phyloP scores from a whole-genome alignment of 2,888 invertebrate genomes.

The Pristionchus arcanus region DNA sequence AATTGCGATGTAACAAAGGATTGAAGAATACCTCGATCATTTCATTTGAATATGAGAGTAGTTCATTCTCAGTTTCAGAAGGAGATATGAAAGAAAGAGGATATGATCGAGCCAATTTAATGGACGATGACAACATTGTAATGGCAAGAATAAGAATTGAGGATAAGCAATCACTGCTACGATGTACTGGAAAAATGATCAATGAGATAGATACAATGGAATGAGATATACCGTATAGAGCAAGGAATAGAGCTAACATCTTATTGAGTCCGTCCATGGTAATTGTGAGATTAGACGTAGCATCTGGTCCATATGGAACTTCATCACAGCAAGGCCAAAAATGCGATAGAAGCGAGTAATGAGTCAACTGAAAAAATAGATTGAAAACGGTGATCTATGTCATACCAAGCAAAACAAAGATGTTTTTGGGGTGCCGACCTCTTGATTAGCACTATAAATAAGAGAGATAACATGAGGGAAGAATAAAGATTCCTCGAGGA shows the following conservation, averaged over 20 bases:
- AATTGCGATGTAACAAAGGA: too few relatives aligned
- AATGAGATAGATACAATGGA: background rate
- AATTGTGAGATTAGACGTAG: background rate
- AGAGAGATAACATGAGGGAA: background rate
- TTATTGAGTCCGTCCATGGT: background rate
- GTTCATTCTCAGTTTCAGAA: background rate
- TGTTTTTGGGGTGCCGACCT: background rate
- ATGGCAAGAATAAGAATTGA: slow-evolving; percentile 28
- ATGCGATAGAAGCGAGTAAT: slow-evolving; percentile 1
- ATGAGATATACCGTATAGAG: slow-evolving; percentile 20
- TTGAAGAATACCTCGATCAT: slow-evolving; percentile 15
- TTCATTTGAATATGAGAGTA: background rate
- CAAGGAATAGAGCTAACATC: background rate
- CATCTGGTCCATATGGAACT: background rate
- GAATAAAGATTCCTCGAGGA: background rate
- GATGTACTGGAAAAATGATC: background rate
- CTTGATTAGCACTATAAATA: background rate
- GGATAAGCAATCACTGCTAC: background rate
- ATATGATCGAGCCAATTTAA: background rate
- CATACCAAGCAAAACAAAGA: background rate
- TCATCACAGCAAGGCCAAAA: slow-evolving; percentile 17
- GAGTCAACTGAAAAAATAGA: background rate
- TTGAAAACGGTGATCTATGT: background rate
- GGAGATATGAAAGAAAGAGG: background rate
- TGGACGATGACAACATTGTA: background rate